These are phyloP conservation scores for Lordiphosa fenestrarum DNA, from an alignment of 2,888 invertebrate species.

Conservation along the genomic window DNA sequence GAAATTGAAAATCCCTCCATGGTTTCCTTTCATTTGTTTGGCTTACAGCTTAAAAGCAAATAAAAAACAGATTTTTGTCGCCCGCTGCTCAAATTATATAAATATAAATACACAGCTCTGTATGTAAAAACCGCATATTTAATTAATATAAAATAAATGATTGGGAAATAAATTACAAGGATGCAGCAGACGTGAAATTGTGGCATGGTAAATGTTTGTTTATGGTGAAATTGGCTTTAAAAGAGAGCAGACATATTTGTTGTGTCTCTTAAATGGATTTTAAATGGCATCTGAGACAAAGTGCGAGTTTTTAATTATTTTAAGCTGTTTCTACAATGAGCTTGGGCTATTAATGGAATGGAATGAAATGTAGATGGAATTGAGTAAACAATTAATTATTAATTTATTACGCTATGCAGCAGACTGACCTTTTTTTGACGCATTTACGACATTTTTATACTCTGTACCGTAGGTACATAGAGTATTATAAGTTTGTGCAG, in stretches of 20 bases:
- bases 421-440: no score
- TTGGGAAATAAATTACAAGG: slow-evolving; percentile 60
- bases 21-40: slow-evolving; percentile 38
- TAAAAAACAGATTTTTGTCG: slow-evolving; percentile 38
- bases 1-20: slow-evolving; percentile 36
- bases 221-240: slow-evolving; percentile 32
- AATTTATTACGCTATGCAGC: no score
- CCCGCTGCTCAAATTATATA: slow-evolving; percentile 20
- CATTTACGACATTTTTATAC: no score
- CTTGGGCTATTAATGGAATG: slow-evolving; percentile 5
- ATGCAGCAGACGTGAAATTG: slow-evolving; percentile 57
- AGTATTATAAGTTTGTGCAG: no score
- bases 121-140: slow-evolving; percentile 58
- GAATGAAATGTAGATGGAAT: no score
- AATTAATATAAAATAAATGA: slow-evolving; percentile 73
- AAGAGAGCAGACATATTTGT: slow-evolving; percentile 35
- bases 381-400: no score
- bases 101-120: slow-evolving; percentile 37
- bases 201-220: slow-evolving; percentile 53
- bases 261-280: slow-evolving; percentile 29
- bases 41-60: slow-evolving; percentile 42
- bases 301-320: slow-evolving; percentile 38
- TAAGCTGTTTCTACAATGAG: slow-evolving; percentile 27
- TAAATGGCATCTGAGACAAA: slow-evolving; percentile 5
- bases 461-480: no score